phyloP scores from a whole-genome alignment of 2,797 vertebrate species.

The Cuculus canorus region DNA sequence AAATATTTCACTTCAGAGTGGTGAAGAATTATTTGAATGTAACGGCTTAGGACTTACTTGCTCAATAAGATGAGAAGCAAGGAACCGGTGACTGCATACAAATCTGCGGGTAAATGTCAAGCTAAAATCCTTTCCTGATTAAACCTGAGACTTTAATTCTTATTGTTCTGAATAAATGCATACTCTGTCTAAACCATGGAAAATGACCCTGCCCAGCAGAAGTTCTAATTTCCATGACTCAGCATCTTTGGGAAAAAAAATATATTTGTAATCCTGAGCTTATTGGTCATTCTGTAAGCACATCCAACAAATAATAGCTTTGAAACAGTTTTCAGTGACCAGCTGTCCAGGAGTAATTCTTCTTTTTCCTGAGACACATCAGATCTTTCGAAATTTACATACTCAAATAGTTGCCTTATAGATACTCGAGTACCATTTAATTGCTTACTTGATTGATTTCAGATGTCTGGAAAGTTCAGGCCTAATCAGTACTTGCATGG shows the following conservation, averaged over 20 bases:
- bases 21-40: not conserved
- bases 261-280: not conserved
- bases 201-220: not conserved
- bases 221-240: not conserved
- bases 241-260: not conserved
- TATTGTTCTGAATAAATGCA: not conserved
- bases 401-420: not conserved
- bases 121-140: not conserved
- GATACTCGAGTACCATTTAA: not conserved
- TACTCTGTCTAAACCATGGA: not conserved
- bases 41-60: not conserved
- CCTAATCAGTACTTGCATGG: not conserved
- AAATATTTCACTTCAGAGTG: not conserved
- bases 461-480: not conserved
- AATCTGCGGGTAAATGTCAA: not conserved
- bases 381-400: not conserved
- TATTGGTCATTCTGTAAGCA: not conserved
- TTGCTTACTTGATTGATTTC: not conserved
- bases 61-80: not conserved
- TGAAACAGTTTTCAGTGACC: not conserved
- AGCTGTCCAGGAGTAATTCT: not conserved
- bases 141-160: not conserved
- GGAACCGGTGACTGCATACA: accelerated
- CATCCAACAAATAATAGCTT: not conserved
- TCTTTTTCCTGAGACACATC: not conserved